Evolutionary conservation across 2,113 vertebrate genomes (phyloP), one percentile per base, ranked within the genome.

Genomic region (Tragelaphus scriptus): DNA sequence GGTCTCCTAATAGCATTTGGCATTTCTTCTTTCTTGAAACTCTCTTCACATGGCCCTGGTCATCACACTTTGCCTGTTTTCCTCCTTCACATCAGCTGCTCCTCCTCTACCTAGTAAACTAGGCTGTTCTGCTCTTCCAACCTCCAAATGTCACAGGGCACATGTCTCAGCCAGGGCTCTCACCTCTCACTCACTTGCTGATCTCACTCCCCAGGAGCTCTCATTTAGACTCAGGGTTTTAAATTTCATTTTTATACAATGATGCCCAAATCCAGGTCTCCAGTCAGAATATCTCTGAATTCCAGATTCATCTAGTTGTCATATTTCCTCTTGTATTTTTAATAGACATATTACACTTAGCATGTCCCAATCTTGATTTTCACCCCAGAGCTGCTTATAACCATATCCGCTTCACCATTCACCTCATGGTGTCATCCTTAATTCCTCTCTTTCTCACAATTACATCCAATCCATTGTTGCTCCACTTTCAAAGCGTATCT

Each of bases 131-230:
- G 65, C 55, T 56, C 32, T 32, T 3, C 55, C 21, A 51, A 36
- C 56, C 16, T 80, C 30, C 21, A 6, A 36, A 32, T 1, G 23
- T 44, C 7, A 7, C 63, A 1, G 14, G 9, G 51, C 49, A 44
- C 1, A 0, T 0, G 0, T 3, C 36, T 90, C 13, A 6, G 47
- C 23, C 17, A 1, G 30, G 36, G 19, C 90, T 81, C 15, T 21
- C 59, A 10, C 32, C 77, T 75, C 47, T 58, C 92, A 7, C 15
- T 15, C 6, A 1, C 25, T 1, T 1, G 16, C 77, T 21, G 0
- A 51, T 49, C 23, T 93, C 9, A 6, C 28, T 53, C 68, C 55
- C 32, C 25, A 7, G 28, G n/a, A 21, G 4, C 26, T 51, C 40
- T 49, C 16, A 8, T 21, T 32, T n/a, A 32, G 25, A 63, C 75